Evolutionary conservation across 2,113 vertebrate species (phyloP), one percentile per base, ranked within the genome.

Genomic region (Orientallactaga bullata): DNA sequence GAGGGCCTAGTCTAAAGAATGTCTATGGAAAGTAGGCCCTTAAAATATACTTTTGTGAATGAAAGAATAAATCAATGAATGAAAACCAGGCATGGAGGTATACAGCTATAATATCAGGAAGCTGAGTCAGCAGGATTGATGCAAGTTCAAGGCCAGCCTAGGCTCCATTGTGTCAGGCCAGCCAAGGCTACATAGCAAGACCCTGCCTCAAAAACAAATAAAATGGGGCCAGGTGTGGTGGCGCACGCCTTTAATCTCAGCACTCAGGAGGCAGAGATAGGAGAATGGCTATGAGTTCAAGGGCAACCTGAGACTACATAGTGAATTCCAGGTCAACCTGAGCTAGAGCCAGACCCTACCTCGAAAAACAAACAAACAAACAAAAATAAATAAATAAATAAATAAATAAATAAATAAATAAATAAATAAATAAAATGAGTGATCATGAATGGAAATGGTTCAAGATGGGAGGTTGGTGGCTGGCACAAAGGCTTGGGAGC

Each of bases 21-120:
- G 28, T 51, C 63, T 94, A 83, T 55, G 69, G 42, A 84, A 32
- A 82, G 26, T 37, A 76, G 39, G 73, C 30, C 18, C 60, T 89
- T 86, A 21, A 83, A 85, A 92, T 81, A 39, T 32, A 37, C 37
- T 90, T 88, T 83, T 21, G 0, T 76, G 30, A 94, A 74, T 95
- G 42, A 93, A 93, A 85, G 16, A 66, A 86, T 85, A 68, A 91
- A 77, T 47, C 55, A 55, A 55, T 61, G 12, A 79, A 79, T 32
- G n/a, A 66, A 66, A 6, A n/a, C 51, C 71, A 6, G 68, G 68
- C n/a, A 11, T 60, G 37, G 24, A 28, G 24, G 12, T 12, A 16
- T 23, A 76, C 23, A 39, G 23, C 12, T 7, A 7, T 24, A 11
- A 28, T 23, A 39, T 24, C 39, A 47, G 39, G 7, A 47, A 12